phyloP scores from a whole-genome alignment of 2,113 vertebrate genomes.

The Paradoxurus hermaphroditus region DNA sequence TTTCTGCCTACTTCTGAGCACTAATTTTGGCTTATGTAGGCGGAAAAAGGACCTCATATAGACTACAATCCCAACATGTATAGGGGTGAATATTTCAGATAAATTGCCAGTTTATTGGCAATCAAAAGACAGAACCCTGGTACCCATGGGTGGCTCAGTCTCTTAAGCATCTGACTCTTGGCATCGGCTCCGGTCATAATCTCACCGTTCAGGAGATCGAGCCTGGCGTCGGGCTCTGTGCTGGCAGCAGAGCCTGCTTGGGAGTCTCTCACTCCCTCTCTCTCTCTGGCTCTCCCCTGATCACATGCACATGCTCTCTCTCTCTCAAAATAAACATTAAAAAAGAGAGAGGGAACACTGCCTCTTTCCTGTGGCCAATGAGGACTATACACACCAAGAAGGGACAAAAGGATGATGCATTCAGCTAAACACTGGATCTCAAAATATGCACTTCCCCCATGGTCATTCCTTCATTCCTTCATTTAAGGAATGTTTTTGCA shows the following conservation, averaged over 20 bases:
- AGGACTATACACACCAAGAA: background rate
- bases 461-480: background rate
- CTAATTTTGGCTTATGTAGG: background rate
- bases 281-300: too few species aligned
- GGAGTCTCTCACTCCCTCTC: too few species aligned
- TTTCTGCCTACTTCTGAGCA: background rate
- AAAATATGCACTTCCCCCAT: background rate
- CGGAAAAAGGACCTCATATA: background rate
- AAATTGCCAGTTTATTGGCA: background rate
- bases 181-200: too few species aligned
- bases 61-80: background rate
- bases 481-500: background rate
- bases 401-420: background rate
- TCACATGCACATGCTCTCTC: too few species aligned
- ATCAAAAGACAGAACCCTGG: background rate
- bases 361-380: background rate
- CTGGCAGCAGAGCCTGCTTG: too few species aligned
- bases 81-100: background rate
- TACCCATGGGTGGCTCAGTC: too few species aligned
- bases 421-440: background rate
- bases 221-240: too few species aligned
- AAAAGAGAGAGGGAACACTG: background rate
- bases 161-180: too few species aligned
- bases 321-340: too few species aligned
- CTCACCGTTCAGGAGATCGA: too few species aligned